phyloP scores from a whole-genome alignment of 2,888 invertebrate genomes.

The Trissolcus brochymenae region DNA sequence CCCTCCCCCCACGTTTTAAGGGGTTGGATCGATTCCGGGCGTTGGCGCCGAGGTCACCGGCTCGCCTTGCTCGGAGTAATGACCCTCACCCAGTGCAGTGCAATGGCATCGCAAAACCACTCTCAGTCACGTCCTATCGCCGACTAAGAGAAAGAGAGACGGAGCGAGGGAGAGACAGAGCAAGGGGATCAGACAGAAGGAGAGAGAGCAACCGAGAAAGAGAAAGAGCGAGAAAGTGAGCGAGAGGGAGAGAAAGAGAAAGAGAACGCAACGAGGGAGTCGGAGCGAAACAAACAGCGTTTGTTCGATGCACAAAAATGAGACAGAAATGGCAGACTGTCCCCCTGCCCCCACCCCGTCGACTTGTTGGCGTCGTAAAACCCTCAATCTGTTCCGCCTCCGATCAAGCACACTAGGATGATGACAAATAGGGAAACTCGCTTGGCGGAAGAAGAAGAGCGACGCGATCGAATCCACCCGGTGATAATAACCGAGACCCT shows the following conservation, averaged over 20 bases:
- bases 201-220: not conserved
- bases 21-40: conserved; percentile 76
- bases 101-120: conserved; percentile 72
- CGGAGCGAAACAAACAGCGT: conserved; percentile 50
- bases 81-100: conserved; percentile 77
- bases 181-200: conserved; percentile 7
- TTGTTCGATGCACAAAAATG: conserved; percentile 3
- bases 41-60: conserved; percentile 76
- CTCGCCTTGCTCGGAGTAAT: conserved; percentile 76
- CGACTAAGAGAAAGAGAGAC: conserved; percentile 25
- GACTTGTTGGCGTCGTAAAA: conserved; percentile 37
- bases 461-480: conserved; percentile 40
- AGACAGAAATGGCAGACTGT: conserved; percentile 5
- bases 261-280: conserved; percentile 19
- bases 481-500: conserved; percentile 39
- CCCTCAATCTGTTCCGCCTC: conserved; percentile 46
- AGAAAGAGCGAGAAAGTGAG: conserved; percentile 1
- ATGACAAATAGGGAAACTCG: conserved; percentile 42
- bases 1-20: conserved; percentile 54
- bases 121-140: conserved; percentile 47
- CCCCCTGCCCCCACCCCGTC: conserved; percentile 24
- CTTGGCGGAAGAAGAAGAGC: conserved; percentile 38
- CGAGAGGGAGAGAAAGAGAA: conserved; percentile 8
- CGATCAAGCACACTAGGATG: conserved; percentile 39
- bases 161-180: conserved; percentile 10